Evolutionary conservation across 2,888 invertebrate species (phyloP).

Genomic region (Zeuzera pyrina): DNA sequence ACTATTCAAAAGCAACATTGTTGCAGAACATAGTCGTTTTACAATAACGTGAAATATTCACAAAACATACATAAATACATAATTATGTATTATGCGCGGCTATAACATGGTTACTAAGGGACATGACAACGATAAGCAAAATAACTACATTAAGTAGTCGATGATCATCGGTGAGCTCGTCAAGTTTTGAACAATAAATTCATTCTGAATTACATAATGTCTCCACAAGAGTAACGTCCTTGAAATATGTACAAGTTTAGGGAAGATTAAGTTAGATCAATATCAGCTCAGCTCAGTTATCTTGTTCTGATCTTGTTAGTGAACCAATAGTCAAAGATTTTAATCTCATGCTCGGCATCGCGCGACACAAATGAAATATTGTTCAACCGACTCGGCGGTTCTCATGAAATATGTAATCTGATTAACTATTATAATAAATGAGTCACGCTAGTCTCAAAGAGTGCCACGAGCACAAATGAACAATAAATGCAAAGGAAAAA

Average conservation of each 20-base stretch:
- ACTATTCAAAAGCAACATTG: slow-evolving; percentile 53
- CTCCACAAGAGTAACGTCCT: slow-evolving; percentile 30
- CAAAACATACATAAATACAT: slow-evolving; percentile 28
- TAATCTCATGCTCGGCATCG: slow-evolving; percentile 48
- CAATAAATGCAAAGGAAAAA: slow-evolving; percentile 21
- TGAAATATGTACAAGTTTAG: slow-evolving; percentile 17
- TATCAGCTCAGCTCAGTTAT: slow-evolving; percentile 43
- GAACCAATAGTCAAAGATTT: slow-evolving; percentile 46
- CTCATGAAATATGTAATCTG: slow-evolving; percentile 52
- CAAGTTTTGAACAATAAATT: too few relatives aligned
- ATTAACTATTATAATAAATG: slow-evolving; percentile 42
- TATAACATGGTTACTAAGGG: too few relatives aligned
- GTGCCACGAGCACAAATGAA: slow-evolving; percentile 26
- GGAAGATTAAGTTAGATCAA: slow-evolving; percentile 29
- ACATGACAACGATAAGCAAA: too few relatives aligned
- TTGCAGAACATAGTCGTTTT: slow-evolving; percentile 53
- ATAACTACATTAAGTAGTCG: too few relatives aligned
- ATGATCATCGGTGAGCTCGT: too few relatives aligned
- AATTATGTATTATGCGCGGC: background rate
- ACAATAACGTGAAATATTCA: slow-evolving; percentile 68
- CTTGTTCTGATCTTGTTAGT: slow-evolving; percentile 44
- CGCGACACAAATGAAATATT: slow-evolving; percentile 54
- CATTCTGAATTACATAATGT: too few relatives aligned
- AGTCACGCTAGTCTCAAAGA: slow-evolving; percentile 30
- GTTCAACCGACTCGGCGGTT: slow-evolving; percentile 30